These are phyloP conservation scores for Eulemur rubriventer DNA, from an alignment of 2,797 vertebrate genomes.

Conservation along the genomic window DNA sequence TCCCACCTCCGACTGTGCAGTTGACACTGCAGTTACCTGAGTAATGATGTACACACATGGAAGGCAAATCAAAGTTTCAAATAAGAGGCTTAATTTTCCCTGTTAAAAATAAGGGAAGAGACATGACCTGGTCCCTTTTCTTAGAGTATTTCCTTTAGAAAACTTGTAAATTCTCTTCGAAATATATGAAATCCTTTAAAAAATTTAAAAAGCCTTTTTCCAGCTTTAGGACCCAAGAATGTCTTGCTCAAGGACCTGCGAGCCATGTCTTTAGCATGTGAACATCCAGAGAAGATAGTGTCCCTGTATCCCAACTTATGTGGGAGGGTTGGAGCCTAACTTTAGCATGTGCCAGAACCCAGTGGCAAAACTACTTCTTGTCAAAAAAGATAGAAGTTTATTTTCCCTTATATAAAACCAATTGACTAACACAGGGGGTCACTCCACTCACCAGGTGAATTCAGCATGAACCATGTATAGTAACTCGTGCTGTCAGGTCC, in stretches of 20 bases:
- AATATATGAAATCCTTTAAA: neutral
- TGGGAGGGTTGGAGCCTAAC: neutral
- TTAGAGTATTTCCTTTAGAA: neutral
- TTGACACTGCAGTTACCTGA: neutral
- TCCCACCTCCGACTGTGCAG: neutral
- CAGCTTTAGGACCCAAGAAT: neutral
- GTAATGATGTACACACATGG: neutral
- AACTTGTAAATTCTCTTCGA: neutral
- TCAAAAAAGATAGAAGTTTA: neutral
- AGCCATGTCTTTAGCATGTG: neutral
- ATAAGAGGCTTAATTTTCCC: neutral
- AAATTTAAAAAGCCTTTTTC: neutral
- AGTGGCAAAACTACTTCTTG: neutral
- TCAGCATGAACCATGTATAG: neutral
- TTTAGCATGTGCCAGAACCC: neutral
- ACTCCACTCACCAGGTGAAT: neutral
- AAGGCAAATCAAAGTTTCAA: neutral
- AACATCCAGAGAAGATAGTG: neutral
- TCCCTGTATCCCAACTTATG: neutral
- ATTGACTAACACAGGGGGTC: neutral
- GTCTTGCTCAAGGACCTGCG: neutral
- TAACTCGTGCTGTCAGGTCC: neutral
- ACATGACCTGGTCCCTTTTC: neutral
- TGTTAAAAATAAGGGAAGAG: neutral
- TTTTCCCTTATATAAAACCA: conserved; percentile 14